A percentile compares a stretch with the other conserved stretches of the same genome.
phyloP scores from a whole-genome alignment of 2,113 vertebrate genomes.

The Emberiza fucata region DNA sequence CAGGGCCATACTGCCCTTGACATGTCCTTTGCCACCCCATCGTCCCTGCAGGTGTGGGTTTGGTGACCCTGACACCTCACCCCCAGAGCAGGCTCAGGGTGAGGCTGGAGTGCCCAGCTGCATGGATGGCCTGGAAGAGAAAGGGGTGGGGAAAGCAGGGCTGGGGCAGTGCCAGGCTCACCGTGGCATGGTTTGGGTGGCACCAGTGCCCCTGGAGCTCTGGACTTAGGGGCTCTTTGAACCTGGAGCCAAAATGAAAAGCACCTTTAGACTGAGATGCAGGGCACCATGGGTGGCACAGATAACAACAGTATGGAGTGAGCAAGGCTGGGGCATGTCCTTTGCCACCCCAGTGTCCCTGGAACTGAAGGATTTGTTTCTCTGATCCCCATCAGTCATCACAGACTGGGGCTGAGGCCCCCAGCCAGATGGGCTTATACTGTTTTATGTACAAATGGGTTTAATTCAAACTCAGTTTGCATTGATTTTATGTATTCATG shows the following conservation, averaged over 20 bases:
- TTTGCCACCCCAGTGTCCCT: not conserved
- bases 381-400: not conserved
- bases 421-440: not conserved
- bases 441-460: not conserved
- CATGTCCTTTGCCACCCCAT: fast-evolving
- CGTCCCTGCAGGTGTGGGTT: not conserved
- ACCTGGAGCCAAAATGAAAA: not conserved
- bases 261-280: not conserved
- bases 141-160: not conserved
- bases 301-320: too few relatives aligned
- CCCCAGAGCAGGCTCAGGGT: not conserved
- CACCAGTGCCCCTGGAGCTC: too few relatives aligned
- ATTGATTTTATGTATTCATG: not conserved
- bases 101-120: not conserved
- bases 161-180: not conserved
- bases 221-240: not conserved
- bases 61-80: too few relatives aligned
- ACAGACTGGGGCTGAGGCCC: not conserved
- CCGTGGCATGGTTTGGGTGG: not conserved
- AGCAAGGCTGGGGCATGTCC: not conserved
- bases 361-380: not conserved
- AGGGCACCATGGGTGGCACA: not conserved
- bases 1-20: not conserved
- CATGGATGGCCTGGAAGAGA: not conserved
- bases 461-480: not conserved